These are phyloP conservation scores for Acomys russatus DNA, from an alignment of 2,797 vertebrate species.

Conservation along the genomic window DNA sequence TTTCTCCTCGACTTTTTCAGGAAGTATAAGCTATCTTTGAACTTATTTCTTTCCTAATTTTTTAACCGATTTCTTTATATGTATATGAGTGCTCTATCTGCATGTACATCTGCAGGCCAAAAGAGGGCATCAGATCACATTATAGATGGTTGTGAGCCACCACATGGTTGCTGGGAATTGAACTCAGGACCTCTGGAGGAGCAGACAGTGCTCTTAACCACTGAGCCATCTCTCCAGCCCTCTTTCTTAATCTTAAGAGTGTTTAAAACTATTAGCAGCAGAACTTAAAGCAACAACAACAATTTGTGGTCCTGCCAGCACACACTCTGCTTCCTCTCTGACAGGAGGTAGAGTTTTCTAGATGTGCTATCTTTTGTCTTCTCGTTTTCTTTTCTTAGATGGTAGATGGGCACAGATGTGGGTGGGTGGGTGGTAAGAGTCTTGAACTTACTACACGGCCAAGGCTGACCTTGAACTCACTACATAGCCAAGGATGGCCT, in stretches of 20 bases:
- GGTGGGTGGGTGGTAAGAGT: too few species aligned
- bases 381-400: background rate
- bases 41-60: background rate
- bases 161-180: too few species aligned
- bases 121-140: too few species aligned
- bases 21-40: slow-evolving; percentile 39
- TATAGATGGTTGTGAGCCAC: too few species aligned
- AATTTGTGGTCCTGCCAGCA: background rate
- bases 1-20: background rate
- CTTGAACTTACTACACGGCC: background rate
- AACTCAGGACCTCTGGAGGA: too few species aligned
- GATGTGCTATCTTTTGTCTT: background rate
- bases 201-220: too few species aligned
- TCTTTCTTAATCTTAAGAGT: slow-evolving; percentile 11
- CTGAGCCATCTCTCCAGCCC: too few species aligned
- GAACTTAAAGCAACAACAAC: background rate
- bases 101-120: too few species aligned
- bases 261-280: slow-evolving; percentile 11
- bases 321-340: background rate
- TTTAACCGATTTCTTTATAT: too few species aligned
- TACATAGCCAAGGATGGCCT: background rate
- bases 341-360: background rate
- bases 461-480: background rate
- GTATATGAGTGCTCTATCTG: too few species aligned
- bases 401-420: too few species aligned